These are phyloP conservation scores for Hydrotaea cyrtoneurina DNA, from an alignment of 2,888 invertebrate species.

Conservation along the genomic window DNA sequence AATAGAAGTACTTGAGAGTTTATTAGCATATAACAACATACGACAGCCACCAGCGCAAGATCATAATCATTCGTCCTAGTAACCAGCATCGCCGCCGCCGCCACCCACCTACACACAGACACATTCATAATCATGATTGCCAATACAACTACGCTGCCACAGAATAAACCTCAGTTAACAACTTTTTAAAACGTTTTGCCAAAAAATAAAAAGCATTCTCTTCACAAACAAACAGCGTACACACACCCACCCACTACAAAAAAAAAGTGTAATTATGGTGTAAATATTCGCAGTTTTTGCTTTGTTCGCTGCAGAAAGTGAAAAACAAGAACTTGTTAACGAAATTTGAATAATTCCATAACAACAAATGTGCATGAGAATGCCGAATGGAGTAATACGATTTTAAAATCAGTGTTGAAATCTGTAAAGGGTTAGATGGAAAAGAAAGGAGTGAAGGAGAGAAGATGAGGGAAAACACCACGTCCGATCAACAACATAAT, in stretches of 20 bases:
- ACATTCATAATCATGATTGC: neutral
- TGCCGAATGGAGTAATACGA: neutral
- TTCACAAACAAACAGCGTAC: slow-evolving; percentile 58
- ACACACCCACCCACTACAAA: neutral
- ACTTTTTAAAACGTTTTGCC: slow-evolving; percentile 52
- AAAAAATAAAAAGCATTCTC: slow-evolving; percentile 53
- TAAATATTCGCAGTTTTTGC: slow-evolving; percentile 61
- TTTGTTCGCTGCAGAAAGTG: slow-evolving; percentile 12
- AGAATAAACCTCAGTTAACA: slow-evolving; percentile 49
- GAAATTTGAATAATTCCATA: slow-evolving; percentile 36
- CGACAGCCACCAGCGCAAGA: slow-evolving; percentile 36
- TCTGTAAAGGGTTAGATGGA: too few species aligned
- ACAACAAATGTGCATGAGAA: neutral
- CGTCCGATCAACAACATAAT: too few species aligned
- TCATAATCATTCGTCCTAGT: neutral
- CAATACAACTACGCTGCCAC: neutral
- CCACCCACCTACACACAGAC: neutral
- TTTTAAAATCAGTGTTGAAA: neutral
- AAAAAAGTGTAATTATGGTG: slow-evolving; percentile 64
- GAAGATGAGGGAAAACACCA: too few species aligned
- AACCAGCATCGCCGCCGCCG: neutral
- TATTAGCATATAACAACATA: slow-evolving; percentile 66
- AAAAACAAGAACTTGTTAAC: slow-evolving; percentile 39
- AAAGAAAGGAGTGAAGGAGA: too few species aligned
- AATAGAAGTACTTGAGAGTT: slow-evolving; percentile 60